A percentile compares a stretch with the other conserved stretches of the same genome.
These are phyloP conservation scores for Leptopilina boulardi DNA, from an alignment of 1,140 invertebrate genomes.

Conservation along the genomic window DNA sequence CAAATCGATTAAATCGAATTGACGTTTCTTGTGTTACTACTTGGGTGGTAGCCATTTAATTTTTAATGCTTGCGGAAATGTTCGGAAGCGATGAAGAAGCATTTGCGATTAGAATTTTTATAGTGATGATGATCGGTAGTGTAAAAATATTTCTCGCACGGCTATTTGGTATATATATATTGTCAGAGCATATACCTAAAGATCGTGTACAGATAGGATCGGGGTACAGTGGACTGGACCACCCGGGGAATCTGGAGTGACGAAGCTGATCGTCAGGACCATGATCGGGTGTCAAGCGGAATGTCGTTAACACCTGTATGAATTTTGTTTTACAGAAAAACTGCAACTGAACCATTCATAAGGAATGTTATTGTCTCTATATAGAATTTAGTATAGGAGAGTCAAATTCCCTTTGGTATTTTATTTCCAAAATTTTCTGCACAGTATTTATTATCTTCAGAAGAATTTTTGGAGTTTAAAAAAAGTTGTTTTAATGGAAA, in stretches of 20 bases:
- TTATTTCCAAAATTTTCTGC: neutral
- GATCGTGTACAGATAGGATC: slow-evolving; percentile 33
- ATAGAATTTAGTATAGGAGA: neutral
- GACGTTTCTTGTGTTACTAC: slow-evolving; percentile 27
- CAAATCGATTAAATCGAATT: slow-evolving; percentile 22
- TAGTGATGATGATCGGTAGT: neutral
- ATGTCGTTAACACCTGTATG: slow-evolving; percentile 31
- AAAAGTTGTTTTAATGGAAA: too few species aligned
- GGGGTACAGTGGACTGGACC: slow-evolving; percentile 11
- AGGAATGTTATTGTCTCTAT: neutral
- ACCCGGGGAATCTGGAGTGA: slow-evolving; percentile 26
- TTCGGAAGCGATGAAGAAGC: slow-evolving; percentile 19
- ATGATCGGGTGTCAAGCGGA: slow-evolving; percentile 20
- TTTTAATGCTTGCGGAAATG: slow-evolving; percentile 27
- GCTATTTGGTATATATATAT: neutral
- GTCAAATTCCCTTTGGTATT: slow-evolving; percentile 15
- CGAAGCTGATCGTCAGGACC: slow-evolving; percentile 30
- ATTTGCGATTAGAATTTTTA: slow-evolving; percentile 23
- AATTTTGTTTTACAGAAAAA: slow-evolving; percentile 26
- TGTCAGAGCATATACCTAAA: neutral
- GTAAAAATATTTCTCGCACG: slow-evolving; percentile 8
- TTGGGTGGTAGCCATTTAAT: slow-evolving; percentile 8
- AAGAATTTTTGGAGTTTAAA: too few species aligned
- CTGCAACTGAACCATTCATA: slow-evolving; percentile 30
- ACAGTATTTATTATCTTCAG: too few species aligned